Percentiles rank a stretch among this genome's conserved stretches.
Conservation (phyloP, 2,797 vertebrate genomes). For the Thaleichthys pacificus region DNA sequence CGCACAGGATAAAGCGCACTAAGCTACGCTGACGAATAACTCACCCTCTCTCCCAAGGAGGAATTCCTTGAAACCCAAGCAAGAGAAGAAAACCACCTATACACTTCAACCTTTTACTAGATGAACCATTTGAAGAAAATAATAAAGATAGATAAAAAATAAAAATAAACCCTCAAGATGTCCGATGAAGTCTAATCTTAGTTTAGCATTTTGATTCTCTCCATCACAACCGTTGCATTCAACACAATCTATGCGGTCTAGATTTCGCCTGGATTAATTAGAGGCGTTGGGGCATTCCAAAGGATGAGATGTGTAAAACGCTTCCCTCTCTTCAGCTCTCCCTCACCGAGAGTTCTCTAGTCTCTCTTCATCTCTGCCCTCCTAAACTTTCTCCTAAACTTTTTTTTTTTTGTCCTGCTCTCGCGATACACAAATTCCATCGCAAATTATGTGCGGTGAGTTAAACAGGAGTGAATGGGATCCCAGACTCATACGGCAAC, state of each 20-base stretch:
- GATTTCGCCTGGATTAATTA: conserved; percentile 57
- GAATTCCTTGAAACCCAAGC: conserved; percentile 60
- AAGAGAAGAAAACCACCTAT: conserved; percentile 42
- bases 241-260: conserved; percentile 44
- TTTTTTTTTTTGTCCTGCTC: conserved; percentile 61
- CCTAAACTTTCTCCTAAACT: conserved; percentile 60
- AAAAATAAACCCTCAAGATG: conserved; percentile 48
- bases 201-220: conserved; percentile 57
- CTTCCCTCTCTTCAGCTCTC: conserved; percentile 32
- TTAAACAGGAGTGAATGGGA: conserved; percentile 11
- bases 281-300: conserved; percentile 65
- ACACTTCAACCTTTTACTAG: conserved; percentile 49
- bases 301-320: conserved; percentile 62
- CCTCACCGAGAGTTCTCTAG: conserved; percentile 20
- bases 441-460: conserved; percentile 44
- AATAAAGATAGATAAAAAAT: conserved; percentile 32
- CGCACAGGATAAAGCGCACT: conserved; percentile 18
- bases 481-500: background rate
- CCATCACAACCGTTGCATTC: conserved; percentile 55
- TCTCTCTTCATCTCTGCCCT: conserved; percentile 68
- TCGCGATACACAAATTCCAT: conserved; percentile 70
- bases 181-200: conserved; percentile 56
- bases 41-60: conserved; percentile 72
- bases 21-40: conserved; percentile 10
- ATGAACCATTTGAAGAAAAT: conserved; percentile 51